Evolutionary conservation across 1,140 invertebrate genomes (phyloP).

Genomic region (Drosophila nikananu): DNA sequence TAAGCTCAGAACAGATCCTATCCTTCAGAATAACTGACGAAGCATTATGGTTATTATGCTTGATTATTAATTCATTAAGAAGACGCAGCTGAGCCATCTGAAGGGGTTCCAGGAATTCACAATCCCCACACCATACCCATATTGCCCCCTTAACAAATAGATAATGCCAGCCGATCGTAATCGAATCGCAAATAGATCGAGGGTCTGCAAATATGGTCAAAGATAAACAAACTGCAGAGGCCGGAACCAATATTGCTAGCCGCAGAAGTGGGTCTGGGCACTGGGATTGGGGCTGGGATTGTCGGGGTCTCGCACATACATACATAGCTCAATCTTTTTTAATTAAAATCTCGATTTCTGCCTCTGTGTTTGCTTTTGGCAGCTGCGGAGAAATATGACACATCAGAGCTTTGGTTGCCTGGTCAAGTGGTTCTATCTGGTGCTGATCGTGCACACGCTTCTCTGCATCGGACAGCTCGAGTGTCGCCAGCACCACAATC

Average conservation of each 20-base stretch:
- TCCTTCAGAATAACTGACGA: not conserved
- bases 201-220: constrained; percentile 38
- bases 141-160: constrained; percentile 2
- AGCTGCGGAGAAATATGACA: constrained; percentile 70
- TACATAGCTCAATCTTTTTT: constrained; percentile 3
- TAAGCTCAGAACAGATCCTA: not conserved
- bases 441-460: constrained; percentile 69
- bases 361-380: constrained; percentile 40
- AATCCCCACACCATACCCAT: not conserved
- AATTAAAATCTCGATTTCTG: constrained; percentile 33
- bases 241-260: constrained; percentile 8
- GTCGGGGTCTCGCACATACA: not conserved
- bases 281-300: constrained; percentile 1
- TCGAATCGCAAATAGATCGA: constrained; percentile 52
- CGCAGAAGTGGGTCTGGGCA: not conserved
- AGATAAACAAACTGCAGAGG: constrained; percentile 34
- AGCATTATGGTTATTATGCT: not conserved
- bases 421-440: constrained; percentile 80
- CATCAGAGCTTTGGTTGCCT: constrained; percentile 67
- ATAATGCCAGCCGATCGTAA: constrained; percentile 34
- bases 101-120: not conserved
- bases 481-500: constrained; percentile 74
- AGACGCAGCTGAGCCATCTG: constrained; percentile 1
- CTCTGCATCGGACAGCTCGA: constrained; percentile 69
- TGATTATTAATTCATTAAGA: not conserved